Evolutionary conservation across 2,888 invertebrate genomes (phyloP).

Genomic region (Tetragnatha montana): DNA sequence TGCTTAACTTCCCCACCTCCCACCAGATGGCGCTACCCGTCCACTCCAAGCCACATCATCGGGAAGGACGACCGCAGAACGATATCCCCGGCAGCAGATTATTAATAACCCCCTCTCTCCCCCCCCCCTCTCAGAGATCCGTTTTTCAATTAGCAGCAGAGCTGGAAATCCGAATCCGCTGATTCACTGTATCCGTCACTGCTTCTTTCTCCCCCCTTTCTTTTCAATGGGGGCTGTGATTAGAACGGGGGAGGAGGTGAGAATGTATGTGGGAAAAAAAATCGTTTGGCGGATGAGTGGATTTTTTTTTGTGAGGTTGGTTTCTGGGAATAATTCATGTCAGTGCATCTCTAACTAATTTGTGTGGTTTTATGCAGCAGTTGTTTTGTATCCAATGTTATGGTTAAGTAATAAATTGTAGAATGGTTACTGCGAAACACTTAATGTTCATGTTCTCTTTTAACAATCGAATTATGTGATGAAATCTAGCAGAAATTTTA

Average conservation of each 20-base stretch:
- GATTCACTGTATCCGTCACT: slow-evolving; percentile 64
- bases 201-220: slow-evolving; percentile 32
- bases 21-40: slow-evolving; percentile 16
- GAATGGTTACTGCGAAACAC: no score
- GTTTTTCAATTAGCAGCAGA: slow-evolving; percentile 69
- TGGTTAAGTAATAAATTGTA: no score
- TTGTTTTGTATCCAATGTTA: no score
- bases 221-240: slow-evolving; percentile 35
- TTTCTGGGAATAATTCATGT: no score
- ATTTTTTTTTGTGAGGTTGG: no score
- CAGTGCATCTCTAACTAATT: no score
- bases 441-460: no score
- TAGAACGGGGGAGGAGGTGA: slow-evolving; percentile 40
- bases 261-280: no score
- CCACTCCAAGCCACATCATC: not conserved
- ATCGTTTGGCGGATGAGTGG: no score
- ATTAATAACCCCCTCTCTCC: slow-evolving; percentile 55
- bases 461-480: no score
- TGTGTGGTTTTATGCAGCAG: no score
- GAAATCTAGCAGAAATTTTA: no score
- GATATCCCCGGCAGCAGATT: slow-evolving; percentile 43
- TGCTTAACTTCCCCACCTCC: not conserved
- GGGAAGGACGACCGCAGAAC: slow-evolving; percentile 41
- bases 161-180: slow-evolving; percentile 57
- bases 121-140: slow-evolving; percentile 25